Conservation (phyloP, 2,113 vertebrate species). For the Spea multiplicata region DNA sequence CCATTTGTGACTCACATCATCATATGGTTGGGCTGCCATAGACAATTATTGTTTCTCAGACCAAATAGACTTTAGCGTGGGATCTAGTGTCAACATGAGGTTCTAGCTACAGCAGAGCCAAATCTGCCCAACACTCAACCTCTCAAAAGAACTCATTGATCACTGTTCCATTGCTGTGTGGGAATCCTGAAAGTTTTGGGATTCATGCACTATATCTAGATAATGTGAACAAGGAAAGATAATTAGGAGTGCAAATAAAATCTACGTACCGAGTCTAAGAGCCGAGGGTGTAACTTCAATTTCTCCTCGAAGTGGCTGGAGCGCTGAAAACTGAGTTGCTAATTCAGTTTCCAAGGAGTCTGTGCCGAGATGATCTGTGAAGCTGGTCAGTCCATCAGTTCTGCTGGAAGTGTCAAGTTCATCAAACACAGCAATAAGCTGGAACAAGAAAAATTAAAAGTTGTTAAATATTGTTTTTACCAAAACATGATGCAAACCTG, state of each 20-base stretch:
- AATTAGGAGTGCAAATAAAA: background rate
- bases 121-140: too few species aligned
- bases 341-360: slow-evolving; percentile 81
- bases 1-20: too few species aligned
- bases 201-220: background rate
- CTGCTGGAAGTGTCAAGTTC: slow-evolving; percentile 81
- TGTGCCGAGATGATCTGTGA: slow-evolving; percentile 71
- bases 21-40: too few species aligned
- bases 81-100: too few species aligned
- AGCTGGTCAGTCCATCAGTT: slow-evolving; percentile 61
- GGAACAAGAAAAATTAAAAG: slow-evolving; percentile 45
- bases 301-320: slow-evolving; percentile 85
- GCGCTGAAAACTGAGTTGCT: slow-evolving; percentile 73
- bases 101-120: too few species aligned
- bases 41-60: too few species aligned
- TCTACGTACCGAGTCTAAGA: slow-evolving; percentile 84
- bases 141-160: background rate
- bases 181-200: background rate
- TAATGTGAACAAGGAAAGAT: background rate
- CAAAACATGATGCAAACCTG: background rate
- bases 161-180: background rate
- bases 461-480: background rate
- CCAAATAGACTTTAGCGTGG: too few species aligned
- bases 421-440: slow-evolving; percentile 95
- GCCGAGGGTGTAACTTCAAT: slow-evolving; percentile 92